Percentiles rank a stretch among this genome's conserved stretches.
phyloP scores from a whole-genome alignment of 2,113 vertebrate genomes.

The Sylvietta virens region DNA sequence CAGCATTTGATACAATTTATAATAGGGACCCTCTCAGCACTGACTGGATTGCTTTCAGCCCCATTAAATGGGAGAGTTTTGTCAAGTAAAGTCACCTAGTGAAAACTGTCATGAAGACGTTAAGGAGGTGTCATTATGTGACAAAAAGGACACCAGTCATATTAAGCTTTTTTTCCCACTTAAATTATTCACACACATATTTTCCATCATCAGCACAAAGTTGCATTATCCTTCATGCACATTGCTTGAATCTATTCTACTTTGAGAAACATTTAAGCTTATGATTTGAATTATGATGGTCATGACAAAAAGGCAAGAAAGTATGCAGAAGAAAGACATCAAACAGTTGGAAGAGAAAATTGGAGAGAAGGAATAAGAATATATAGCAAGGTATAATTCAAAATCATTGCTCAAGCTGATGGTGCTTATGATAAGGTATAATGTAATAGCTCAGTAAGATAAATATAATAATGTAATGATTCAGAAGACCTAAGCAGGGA shows the following conservation, averaged over 20 bases:
- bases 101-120: neutral
- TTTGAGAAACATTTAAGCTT: neutral
- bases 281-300: neutral
- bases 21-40: neutral
- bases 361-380: neutral
- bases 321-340: neutral
- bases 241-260: neutral
- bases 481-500: neutral
- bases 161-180: neutral
- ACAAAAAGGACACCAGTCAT: neutral
- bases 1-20: neutral
- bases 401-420: neutral
- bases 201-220: neutral
- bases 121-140: neutral
- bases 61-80: neutral
- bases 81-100: neutral
- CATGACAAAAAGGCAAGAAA: neutral
- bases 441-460: neutral
- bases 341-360: neutral
- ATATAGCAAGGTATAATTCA: neutral
- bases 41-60: neutral
- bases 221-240: neutral
- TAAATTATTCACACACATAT: neutral
- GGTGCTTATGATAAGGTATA: neutral
- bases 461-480: neutral